Evolutionary conservation across 2,797 vertebrate genomes (phyloP).

Genomic region (Serranus cabrilla): DNA sequence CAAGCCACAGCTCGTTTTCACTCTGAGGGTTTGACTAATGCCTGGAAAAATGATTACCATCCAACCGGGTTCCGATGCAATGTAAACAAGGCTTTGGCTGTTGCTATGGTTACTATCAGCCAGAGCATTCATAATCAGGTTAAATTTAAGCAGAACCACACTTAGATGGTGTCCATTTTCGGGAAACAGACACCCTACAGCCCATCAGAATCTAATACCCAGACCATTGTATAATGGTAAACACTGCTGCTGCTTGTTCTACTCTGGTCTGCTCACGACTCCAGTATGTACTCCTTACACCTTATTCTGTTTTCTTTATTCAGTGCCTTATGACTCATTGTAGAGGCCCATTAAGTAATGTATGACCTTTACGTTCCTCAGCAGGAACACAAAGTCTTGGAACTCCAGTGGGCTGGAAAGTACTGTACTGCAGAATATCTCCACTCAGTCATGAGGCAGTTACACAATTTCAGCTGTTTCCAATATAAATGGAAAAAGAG

Average conservation of each 20-base stretch:
- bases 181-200: no score
- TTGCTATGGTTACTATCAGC: no score
- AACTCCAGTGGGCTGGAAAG: slow-evolving; percentile 48
- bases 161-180: no score
- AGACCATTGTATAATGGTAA: no score
- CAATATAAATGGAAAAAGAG: background rate
- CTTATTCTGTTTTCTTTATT: slow-evolving; percentile 18
- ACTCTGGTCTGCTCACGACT: background rate
- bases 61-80: no score
- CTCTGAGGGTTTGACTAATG: no score
- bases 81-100: no score
- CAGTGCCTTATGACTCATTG: slow-evolving; percentile 45
- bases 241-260: background rate
- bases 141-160: no score
- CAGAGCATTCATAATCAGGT: no score
- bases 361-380: slow-evolving; percentile 57
- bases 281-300: slow-evolving; percentile 1
- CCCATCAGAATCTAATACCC: no score
- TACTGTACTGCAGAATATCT: slow-evolving; percentile 8
- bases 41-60: no score
- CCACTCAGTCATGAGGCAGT: slow-evolving; percentile 30
- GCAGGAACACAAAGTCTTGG: slow-evolving; percentile 44
- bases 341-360: slow-evolving; percentile 54
- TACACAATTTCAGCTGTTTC: background rate
- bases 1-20: no score